Base-by-base conservation (phyloP, 2,888 invertebrate genomes). In the Bimastos eiseni region DNA sequence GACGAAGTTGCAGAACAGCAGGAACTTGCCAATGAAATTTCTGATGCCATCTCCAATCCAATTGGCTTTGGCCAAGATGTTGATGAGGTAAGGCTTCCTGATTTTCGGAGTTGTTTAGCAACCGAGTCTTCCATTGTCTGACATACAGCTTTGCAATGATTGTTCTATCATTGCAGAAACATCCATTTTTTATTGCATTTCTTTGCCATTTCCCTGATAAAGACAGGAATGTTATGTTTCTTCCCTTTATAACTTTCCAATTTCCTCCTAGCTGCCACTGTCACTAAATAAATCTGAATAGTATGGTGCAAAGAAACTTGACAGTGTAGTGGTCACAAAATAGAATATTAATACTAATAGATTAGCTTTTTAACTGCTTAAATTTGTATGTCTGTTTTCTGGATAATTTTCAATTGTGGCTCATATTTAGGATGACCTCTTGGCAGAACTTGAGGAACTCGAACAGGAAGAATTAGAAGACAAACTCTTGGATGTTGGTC, bases 1-100 rank as follows among this genome's bases (percentile, higher is more conserved):
- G 99, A 99, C 95, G 99, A 99, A 94, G 98, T 99, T 93, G 98
- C 98, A 15, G 99, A 99, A 94, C 99, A 99, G 95, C 99, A 99
- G 95, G 99, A 99, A 95, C 97, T 99, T 90, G 98, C 99, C 1
- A 97, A 97, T 93, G 99, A 99, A 96, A 99, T 99, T 94, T 98
- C 98, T 0, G 98, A 99, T 95, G 99, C 99, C 17, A 99, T 99
- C 95, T 98, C 98, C 92, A 98, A 98, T 96, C 99, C 99, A 91
- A 97, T 98, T 70, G 98, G 98, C 86, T 98, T 94, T 96, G 97
- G 97, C 97, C 93, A 94, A 90, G 96, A 98, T 94, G 96, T 98
- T 91, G 99, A 99, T 94, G 96, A 96, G 94, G 96, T 96, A 93
- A 93, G 93, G 91, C 24, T 21, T 24, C 86, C 6, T 34, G 13